Percentiles rank a stretch among this genome's conserved stretches.
These are phyloP conservation scores for Platyscapa corneri DNA, from an alignment of 1,140 invertebrate species.

Conservation along the genomic window DNA sequence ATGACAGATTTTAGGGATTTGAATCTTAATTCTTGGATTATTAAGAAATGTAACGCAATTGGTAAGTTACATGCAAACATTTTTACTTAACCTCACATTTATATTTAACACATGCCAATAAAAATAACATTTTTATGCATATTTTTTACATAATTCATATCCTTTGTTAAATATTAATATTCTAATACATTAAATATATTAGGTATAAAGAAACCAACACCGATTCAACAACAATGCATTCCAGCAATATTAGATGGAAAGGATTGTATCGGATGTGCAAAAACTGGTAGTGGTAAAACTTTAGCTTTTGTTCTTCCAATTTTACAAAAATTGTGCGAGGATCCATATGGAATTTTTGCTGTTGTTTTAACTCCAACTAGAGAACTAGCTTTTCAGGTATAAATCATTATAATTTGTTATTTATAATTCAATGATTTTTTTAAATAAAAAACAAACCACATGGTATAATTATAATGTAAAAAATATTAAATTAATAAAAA, in stretches of 20 bases:
- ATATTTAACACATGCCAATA: too few relatives aligned
- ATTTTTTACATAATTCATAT: background rate
- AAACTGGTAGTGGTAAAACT: constrained; percentile 99
- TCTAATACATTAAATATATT: too few relatives aligned
- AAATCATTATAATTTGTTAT: constrained; percentile 47
- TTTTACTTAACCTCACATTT: background rate
- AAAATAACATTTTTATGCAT: too few relatives aligned
- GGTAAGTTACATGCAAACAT: constrained; percentile 59
- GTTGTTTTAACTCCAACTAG: constrained; percentile 96
- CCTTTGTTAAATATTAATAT: constrained; percentile 20
- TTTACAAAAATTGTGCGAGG: constrained; percentile 91
- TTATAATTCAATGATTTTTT: background rate
- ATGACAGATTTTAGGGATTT: constrained; percentile 62
- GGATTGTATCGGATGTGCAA: constrained; percentile 95
- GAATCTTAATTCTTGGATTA: constrained; percentile 69
- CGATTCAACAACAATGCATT: constrained; percentile 90
- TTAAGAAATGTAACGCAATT: constrained; percentile 67
- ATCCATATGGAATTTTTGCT: constrained; percentile 96
- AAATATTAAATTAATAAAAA: too few relatives aligned
- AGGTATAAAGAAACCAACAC: constrained; percentile 88
- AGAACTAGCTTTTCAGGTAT: constrained; percentile 90
- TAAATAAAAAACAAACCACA: too few relatives aligned
- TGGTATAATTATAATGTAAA: too few relatives aligned
- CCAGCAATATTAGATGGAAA: constrained; percentile 86
- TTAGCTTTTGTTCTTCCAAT: constrained; percentile 97